Evolutionary conservation across 2,797 vertebrate genomes (phyloP).

Genomic region (Cossypha niveicapilla): DNA sequence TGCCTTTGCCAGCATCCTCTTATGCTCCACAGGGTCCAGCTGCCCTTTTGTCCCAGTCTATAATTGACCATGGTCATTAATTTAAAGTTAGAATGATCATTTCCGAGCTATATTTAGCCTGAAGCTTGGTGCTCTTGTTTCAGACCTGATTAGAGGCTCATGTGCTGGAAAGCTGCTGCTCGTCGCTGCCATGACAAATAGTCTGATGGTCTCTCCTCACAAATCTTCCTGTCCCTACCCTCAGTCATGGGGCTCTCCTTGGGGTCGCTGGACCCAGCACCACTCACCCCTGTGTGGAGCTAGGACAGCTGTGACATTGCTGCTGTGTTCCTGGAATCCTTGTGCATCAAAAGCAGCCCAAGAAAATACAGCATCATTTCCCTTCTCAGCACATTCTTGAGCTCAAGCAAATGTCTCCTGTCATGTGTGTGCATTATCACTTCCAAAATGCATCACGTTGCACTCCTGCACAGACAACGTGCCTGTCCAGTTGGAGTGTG

Average conservation of each 20-base stretch:
- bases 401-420: not conserved
- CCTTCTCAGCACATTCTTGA: not conserved
- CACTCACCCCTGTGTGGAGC: not conserved
- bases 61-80: constrained; percentile 52
- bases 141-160: constrained; percentile 14
- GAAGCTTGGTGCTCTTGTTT: constrained; percentile 25
- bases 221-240: not conserved
- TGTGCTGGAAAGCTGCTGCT: not conserved
- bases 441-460: not conserved
- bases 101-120: constrained; percentile 43
- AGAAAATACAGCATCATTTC: not conserved
- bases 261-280: not conserved
- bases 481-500: not conserved
- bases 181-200: not conserved
- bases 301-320: not conserved
- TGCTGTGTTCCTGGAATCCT: not conserved
- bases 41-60: constrained; percentile 62
- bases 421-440: not conserved
- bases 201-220: not conserved
- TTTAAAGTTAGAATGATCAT: constrained; percentile 47
- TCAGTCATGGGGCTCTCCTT: not conserved
- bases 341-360: not conserved
- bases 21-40: constrained; percentile 54
- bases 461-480: not conserved
- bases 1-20: constrained; percentile 49